These are phyloP conservation scores for Eubasilissa regina DNA, from an alignment of 1,140 invertebrate species.

Conservation along the genomic window DNA sequence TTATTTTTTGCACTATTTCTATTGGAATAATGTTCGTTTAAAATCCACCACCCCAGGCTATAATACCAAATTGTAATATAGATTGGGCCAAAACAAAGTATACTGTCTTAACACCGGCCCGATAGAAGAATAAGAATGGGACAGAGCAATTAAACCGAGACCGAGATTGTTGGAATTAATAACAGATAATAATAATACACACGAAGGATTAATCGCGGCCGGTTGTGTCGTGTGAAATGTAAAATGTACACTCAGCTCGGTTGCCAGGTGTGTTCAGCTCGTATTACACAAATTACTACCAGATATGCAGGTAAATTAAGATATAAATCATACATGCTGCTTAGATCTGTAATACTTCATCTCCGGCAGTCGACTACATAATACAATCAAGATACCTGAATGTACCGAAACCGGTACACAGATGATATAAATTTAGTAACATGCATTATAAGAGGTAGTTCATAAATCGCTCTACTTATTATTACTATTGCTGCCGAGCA, in stretches of 20 bases:
- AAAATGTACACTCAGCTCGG: neutral
- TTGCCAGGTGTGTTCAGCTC: conserved; percentile 14
- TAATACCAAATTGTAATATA: no score
- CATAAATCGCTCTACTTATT: no score
- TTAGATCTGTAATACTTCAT: neutral
- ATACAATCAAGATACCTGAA: no score
- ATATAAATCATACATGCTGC: conserved; percentile 15
- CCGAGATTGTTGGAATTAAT: neutral
- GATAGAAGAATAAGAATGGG: conserved; percentile 2
- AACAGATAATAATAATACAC: neutral
- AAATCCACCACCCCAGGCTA: no score
- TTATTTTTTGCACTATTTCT: no score
- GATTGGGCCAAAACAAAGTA: no score
- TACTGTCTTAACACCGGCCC: neutral
- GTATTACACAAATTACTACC: conserved; percentile 18
- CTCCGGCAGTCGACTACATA: no score
- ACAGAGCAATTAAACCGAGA: conserved; percentile 16
- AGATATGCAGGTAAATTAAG: conserved; percentile 14
- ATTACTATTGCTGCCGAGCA: no score
- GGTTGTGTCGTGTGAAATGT: conserved; percentile 27
- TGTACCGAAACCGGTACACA: no score
- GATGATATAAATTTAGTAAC: no score
- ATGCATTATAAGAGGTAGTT: no score
- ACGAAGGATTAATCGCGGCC: conserved; percentile 3
- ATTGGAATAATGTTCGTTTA: no score